A percentile compares a stretch with the other conserved stretches of the same genome.
phyloP scores from a whole-genome alignment of 2,797 vertebrate species.

The Diplodus puntazzo region DNA sequence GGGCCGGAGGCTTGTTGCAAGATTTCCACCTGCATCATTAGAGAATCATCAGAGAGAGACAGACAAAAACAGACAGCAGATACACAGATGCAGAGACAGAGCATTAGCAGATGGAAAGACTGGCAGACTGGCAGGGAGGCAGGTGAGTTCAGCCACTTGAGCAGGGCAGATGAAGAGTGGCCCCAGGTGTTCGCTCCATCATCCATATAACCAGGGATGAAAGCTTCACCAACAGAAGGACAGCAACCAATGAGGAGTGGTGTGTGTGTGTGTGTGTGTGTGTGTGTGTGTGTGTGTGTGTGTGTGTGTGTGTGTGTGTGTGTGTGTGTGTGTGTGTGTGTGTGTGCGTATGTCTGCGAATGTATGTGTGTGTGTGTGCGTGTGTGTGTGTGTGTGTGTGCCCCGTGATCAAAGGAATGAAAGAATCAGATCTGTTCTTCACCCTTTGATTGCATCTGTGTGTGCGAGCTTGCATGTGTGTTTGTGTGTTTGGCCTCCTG shows the following conservation, averaged over 20 bases:
- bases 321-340: not conserved
- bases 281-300: not conserved
- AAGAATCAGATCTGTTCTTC: slow-evolving; percentile 67
- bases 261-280: slow-evolving; percentile 21
- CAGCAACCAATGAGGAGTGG: slow-evolving; percentile 58
- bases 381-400: slow-evolving; percentile 11
- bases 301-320: slow-evolving; percentile 14
- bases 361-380: not conserved
- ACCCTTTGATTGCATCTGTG: slow-evolving; percentile 75
- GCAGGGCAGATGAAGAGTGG: slow-evolving; percentile 71
- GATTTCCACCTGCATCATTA: slow-evolving; percentile 54
- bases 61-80: slow-evolving; percentile 23
- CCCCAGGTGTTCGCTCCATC: slow-evolving; percentile 81
- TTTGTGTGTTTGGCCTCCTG: slow-evolving; percentile 41
- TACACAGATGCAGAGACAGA: slow-evolving; percentile 25
- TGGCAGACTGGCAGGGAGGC: slow-evolving; percentile 42
- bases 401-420: slow-evolving; percentile 74
- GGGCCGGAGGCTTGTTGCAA: slow-evolving; percentile 20
- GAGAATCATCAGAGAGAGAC: slow-evolving; percentile 40
- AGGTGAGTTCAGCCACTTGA: slow-evolving; percentile 76
- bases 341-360: not conserved
- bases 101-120: slow-evolving; percentile 24
- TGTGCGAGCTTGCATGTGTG: slow-evolving; percentile 19
- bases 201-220: slow-evolving; percentile 80
- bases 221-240: slow-evolving; percentile 70